Evolutionary conservation across 2,888 invertebrate species (phyloP), one percentile per base, ranked within the genome.

Genomic region (Gari tellinella): DNA sequence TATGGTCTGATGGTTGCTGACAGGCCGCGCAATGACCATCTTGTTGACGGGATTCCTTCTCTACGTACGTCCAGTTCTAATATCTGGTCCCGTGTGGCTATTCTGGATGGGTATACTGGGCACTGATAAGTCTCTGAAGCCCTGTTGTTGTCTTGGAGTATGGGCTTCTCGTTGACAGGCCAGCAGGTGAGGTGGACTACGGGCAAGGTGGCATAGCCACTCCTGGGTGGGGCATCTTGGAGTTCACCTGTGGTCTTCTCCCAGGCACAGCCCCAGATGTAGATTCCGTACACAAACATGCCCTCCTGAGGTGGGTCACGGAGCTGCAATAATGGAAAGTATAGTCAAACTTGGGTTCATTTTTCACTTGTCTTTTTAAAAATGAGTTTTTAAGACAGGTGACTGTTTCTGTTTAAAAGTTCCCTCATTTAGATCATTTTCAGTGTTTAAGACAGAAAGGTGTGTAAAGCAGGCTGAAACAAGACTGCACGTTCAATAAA

Each of bases 281-380:
- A 89, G 60, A 92, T 88, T 19, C 92, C 92, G 75, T 89, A 90
- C 2, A 92, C 86, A 83, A 91, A 92, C 83, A 92, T 89, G 15
- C 92, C 92, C 74, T 92, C 92, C 55, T 90, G 87, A n/a, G 92
- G 92, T 45, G 92, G 92, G 64, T 92, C 92, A 55, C 91, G 86
- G 38, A 92, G 78, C 90, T 91, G 78, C 2, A 81, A 60, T n/a
- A 38, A 67, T 51, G n/a, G n/a, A 31, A 55, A 17, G 15, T 8
- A 46, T 1, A 41, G 38, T 26, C 15, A 19, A 49, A 15, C n/a
- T 25, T 21, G 37, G 25, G 12, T 21, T 31, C 43, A 43, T 57
- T 2, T 46, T n/a, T n/a, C n/a, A n/a, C n/a, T n/a, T n/a, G n/a
- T n/a, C n/a, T n/a, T n/a, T n/a, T n/a, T n/a, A n/a, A n/a, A n/a